Evolutionary conservation across 2,113 vertebrate species (phyloP), one percentile per base, ranked within the genome.

Genomic region (Misgurnus mizolepis): DNA sequence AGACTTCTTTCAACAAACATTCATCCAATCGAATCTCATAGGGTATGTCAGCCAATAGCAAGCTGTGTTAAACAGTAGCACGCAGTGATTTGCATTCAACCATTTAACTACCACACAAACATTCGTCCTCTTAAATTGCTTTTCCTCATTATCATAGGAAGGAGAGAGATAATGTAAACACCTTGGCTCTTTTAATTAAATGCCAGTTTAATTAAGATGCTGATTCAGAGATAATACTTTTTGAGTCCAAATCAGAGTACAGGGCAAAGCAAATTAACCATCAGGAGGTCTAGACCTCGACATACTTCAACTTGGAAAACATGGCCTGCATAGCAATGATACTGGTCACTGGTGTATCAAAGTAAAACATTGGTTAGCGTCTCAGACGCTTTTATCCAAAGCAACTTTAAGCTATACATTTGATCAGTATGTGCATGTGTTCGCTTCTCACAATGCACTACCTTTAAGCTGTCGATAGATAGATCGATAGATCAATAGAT

Each of bases 131-230:
- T 84, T 79, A 82, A 81, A 80, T 74, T 80, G 70, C 78, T 82
- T 79, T 83, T 82, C 45, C 65, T 67, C 85, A 82, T 79, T 82
- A 82, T 84, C 81, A 76, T 62, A 80, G 60, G 67, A 11, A 74
- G 61, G 49, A 68, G 78, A 65, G 70, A 83, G 85, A 86, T 79
- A 79, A 86, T 82, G 76, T 76, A 86, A 83, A 86, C 83, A 79
- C 66, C 68, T 75, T 66, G 75, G 68, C 82, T 82, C 80, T 50
- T 80, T 80, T 84, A 86, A 86, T 84, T 86, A 86, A 86, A 86
- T 84, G 81, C 49, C 81, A 83, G 65, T 72, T 86, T 86, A 86
- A 86, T 85, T 85, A 86, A 85, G 79, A 80, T 81, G 83, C 78
- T 78, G 83, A 86, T 58, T 86, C 18, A 11, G 69, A 61, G 69